These are phyloP conservation scores for Gila robusta DNA, from an alignment of 2,797 vertebrate species.

Conservation along the genomic window DNA sequence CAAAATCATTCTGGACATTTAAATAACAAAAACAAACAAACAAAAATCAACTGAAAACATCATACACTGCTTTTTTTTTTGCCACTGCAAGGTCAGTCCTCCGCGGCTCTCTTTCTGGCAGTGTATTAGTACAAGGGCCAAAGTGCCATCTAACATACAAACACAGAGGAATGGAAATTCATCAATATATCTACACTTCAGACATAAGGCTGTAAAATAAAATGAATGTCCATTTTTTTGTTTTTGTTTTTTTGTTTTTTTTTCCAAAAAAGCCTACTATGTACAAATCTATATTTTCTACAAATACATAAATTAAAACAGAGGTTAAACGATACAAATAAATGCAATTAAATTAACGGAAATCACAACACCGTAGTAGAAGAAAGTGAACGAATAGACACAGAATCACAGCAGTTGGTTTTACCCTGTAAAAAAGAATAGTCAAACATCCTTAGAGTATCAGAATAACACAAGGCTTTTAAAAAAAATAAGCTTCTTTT, in stretches of 20 bases:
- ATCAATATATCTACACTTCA: conserved; percentile 85
- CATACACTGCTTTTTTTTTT: conserved; percentile 81
- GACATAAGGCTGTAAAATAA: conserved; percentile 92
- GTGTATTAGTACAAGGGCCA: conserved; percentile 89
- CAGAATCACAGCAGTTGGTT: conserved; percentile 95
- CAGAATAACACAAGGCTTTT: conserved; percentile 83
- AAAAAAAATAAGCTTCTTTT: conserved; percentile 85
- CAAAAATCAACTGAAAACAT: conserved; percentile 54
- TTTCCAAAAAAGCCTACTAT: conserved; percentile 86
- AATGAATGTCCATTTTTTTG: conserved; percentile 75
- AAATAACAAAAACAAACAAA: conserved; percentile 82
- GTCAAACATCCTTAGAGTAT: conserved; percentile 82
- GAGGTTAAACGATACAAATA: conserved; percentile 87
- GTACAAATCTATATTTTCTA: conserved; percentile 94
- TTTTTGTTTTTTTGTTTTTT: conserved; percentile 66
- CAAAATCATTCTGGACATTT: conserved; percentile 83
- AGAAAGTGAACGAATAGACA: conserved; percentile 88
- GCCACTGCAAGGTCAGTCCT: conserved; percentile 83
- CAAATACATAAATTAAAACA: conserved; percentile 96
- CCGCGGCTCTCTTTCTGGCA: conserved; percentile 87
- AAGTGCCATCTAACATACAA: conserved; percentile 88
- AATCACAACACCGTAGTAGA: conserved; percentile 89
- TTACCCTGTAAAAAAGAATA: conserved; percentile 98
- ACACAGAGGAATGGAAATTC: conserved; percentile 84
- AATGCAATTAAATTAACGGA: conserved; percentile 91